Conservation (phyloP, 2,113 vertebrate genomes). For the Psilopsiagon aymara region DNA sequence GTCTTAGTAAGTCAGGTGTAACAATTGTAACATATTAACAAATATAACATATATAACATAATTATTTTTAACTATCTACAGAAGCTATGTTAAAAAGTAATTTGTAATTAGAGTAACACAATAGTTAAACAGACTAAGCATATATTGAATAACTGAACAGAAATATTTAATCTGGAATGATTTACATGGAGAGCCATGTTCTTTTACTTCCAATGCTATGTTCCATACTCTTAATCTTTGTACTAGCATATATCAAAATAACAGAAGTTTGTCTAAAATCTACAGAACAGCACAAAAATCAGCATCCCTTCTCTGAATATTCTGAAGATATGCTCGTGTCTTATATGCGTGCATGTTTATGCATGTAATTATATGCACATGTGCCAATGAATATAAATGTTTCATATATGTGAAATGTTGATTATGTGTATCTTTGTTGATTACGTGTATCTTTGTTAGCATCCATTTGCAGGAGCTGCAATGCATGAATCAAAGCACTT, state of each 20-base stretch:
- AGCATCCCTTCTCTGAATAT: constrained; percentile 24
- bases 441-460: not conserved
- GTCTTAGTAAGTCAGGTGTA: constrained; percentile 14
- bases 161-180: constrained; percentile 75
- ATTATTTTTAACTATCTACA: constrained; percentile 55
- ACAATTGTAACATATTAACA: too few species aligned
- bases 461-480: not conserved
- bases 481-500: constrained; percentile 36
- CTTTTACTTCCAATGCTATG: constrained; percentile 68
- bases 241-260: not conserved
- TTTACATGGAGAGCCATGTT: constrained; percentile 68
- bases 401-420: not conserved
- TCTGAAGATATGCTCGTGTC: not conserved
- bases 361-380: not conserved
- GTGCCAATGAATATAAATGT: not conserved
- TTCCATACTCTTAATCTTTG: constrained; percentile 58
- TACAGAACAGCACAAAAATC: constrained; percentile 25
- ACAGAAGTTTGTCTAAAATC: not conserved
- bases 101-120: constrained; percentile 73
- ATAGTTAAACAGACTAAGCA: constrained; percentile 65
- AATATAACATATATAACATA: not conserved
- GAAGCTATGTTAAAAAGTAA: constrained; percentile 50
- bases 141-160: constrained; percentile 70
- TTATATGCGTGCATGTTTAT: not conserved
- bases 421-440: not conserved